Evolutionary conservation across 2,113 vertebrate genomes (phyloP).

Genomic region (Henicopernis longicauda): DNA sequence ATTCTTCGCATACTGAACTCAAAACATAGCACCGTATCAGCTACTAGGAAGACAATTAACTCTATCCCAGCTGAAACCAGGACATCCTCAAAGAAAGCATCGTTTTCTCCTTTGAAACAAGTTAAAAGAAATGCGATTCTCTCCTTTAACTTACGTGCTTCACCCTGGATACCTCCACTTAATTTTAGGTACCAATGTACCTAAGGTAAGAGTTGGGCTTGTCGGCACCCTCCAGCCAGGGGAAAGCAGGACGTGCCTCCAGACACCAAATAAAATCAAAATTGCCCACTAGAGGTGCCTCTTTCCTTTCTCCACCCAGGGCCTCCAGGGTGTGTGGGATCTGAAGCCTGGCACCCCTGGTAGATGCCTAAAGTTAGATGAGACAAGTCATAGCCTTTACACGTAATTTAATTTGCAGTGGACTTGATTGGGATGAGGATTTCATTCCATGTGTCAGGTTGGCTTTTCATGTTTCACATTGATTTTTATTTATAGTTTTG

Average conservation of each 20-base stretch:
- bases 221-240: background rate
- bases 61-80: no score
- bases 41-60: no score
- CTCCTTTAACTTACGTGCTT: background rate
- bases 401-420: background rate
- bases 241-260: background rate
- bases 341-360: background rate
- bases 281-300: background rate
- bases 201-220: background rate
- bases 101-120: background rate
- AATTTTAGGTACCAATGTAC: background rate
- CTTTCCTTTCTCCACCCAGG: background rate
- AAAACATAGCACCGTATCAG: no score
- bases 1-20: no score
- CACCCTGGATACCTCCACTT: background rate
- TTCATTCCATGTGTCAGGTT: background rate
- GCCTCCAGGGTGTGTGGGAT: background rate
- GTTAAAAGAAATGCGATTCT: background rate
- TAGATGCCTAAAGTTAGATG: background rate
- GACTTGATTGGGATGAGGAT: background rate
- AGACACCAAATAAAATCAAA: background rate
- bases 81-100: accelerated
- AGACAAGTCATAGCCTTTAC: background rate
- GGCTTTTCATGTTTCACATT: background rate
- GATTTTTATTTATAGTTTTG: background rate